Conservation (phyloP, 2,113 vertebrate genomes). For the Oreochromis spilurus region DNA sequence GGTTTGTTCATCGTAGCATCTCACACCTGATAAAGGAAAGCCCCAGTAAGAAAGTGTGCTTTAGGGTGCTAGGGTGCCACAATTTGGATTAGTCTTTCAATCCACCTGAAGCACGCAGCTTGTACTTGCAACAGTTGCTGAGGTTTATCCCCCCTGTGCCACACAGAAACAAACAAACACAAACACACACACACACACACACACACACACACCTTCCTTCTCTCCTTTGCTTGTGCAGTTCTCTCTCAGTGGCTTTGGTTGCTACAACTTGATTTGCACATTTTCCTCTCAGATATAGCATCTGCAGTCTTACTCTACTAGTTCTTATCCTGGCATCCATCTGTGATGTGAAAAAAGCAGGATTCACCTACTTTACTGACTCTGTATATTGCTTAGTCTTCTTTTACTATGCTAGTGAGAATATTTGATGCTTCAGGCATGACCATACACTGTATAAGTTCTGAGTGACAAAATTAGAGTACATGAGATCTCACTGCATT, state of each 20-base stretch:
- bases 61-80: background rate
- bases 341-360: background rate
- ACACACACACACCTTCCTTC: background rate
- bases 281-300: slow-evolving; percentile 3
- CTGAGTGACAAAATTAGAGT: background rate
- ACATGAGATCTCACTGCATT: background rate
- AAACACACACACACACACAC: too few species aligned
- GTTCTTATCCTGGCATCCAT: background rate
- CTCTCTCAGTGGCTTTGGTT: background rate
- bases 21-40: background rate
- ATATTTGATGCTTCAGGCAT: background rate
- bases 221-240: background rate
- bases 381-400: background rate
- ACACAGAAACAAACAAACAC: background rate
- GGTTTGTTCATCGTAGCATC: background rate
- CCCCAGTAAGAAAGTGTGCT: background rate
- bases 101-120: slow-evolving; percentile 1
- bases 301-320: background rate
- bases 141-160: background rate
- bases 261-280: slow-evolving; percentile 1
- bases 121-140: slow-evolving; percentile 25
- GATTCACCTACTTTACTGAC: background rate
- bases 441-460: background rate
- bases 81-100: slow-evolving; percentile 4
- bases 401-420: background rate